Percentiles rank a stretch among this genome's conserved stretches.
Conservation (phyloP, 2,113 vertebrate genomes). For the Toxotes jaculatrix region DNA sequence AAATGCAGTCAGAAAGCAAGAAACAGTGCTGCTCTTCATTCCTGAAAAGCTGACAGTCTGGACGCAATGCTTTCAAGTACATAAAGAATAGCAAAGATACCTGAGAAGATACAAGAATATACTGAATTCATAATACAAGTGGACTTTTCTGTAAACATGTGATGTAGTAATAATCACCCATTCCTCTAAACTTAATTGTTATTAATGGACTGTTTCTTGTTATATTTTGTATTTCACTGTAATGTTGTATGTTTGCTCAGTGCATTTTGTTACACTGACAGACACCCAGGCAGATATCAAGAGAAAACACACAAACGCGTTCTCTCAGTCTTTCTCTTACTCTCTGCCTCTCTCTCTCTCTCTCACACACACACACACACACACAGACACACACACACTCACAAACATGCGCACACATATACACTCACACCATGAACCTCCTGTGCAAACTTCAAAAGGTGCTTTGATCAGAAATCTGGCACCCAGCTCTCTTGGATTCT, state of each 20-base stretch:
- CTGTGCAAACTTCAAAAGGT: conserved; percentile 78
- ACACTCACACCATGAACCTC: conserved; percentile 59
- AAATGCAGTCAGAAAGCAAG: background rate
- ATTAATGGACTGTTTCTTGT: background rate
- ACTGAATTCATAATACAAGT: background rate
- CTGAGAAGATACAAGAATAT: background rate
- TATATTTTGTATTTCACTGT: conserved; percentile 11
- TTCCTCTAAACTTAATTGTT: conserved; percentile 4
- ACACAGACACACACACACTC: conserved; percentile 38
- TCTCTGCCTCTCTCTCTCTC: conserved; percentile 5
- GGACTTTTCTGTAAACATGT: conserved; percentile 1
- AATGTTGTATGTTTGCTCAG: conserved; percentile 8
- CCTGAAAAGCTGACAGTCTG: conserved; percentile 5
- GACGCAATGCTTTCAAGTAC: conserved; percentile 32
- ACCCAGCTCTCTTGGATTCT: conserved; percentile 76
- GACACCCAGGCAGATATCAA: conserved; percentile 51
- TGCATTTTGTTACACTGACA: conserved; percentile 54
- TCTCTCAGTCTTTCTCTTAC: conserved; percentile 16
- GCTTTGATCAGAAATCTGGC: conserved; percentile 84
- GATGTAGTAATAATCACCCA: conserved; percentile 6
- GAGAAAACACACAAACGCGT: conserved; percentile 57
- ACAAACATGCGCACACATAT: conserved; percentile 49
- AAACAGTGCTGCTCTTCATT: background rate
- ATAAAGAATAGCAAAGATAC: conserved; percentile 7
- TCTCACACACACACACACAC: conserved; percentile 37